Evolutionary conservation across 1,140 invertebrate species (phyloP).

Genomic region (Coenobita brevimanus): DNA sequence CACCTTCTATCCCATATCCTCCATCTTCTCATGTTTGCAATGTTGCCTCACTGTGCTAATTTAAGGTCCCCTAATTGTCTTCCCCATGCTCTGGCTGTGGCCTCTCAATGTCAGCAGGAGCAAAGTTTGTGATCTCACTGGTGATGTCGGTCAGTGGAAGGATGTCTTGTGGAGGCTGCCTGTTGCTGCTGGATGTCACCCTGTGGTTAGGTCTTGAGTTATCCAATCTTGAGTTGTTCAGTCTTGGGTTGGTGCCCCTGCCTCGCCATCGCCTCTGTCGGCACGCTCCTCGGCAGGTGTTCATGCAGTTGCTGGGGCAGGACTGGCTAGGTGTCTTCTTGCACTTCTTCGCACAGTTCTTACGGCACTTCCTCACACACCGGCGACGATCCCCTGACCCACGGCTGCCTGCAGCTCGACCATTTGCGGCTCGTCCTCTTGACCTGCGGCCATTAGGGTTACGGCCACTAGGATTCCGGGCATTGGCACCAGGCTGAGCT

Average conservation of each 20-base stretch:
- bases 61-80: too few species aligned
- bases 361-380: neutral
- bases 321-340: neutral
- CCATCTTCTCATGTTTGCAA: neutral
- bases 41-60: too few species aligned
- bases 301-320: slow-evolving; percentile 8
- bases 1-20: too few species aligned
- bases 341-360: slow-evolving; percentile 25
- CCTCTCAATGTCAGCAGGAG: slow-evolving; percentile 14
- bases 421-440: too few species aligned
- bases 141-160: neutral
- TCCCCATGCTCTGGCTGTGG: slow-evolving; percentile 8
- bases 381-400: neutral
- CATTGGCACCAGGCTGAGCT: too few species aligned
- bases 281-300: slow-evolving; percentile 17
- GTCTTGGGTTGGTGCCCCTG: neutral
- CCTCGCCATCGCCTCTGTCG: neutral
- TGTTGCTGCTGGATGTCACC: neutral
- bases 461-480: too few species aligned
- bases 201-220: too few species aligned
- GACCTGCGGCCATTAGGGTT: too few species aligned
- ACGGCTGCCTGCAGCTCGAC: neutral
- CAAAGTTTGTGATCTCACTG: slow-evolving; percentile 25
- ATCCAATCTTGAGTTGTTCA: neutral
- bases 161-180: neutral